Evolutionary conservation across 2,888 invertebrate species (phyloP).

Genomic region (Emmelina monodactyla): DNA sequence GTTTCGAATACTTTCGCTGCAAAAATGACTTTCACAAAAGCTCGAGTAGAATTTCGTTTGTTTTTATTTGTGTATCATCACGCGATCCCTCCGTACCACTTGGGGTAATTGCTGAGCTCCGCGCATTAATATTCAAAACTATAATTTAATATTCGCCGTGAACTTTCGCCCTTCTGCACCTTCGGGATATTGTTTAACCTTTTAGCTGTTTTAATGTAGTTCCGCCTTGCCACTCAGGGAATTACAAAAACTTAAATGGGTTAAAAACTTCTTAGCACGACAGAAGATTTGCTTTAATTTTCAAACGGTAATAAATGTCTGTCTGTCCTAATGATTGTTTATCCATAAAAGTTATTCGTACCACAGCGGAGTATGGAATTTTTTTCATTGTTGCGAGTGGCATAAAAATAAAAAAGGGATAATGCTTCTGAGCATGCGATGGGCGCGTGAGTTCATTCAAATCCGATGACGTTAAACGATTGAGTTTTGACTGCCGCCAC

Average conservation of each 20-base stretch:
- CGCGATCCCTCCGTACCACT: constrained; percentile 36
- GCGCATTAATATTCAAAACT: constrained; percentile 44
- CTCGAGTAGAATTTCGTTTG: neutral
- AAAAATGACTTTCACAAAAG: neutral
- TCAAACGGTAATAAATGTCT: too few relatives aligned
- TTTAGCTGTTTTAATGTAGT: too few relatives aligned
- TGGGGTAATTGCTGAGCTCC: constrained; percentile 42
- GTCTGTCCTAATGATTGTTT: too few relatives aligned
- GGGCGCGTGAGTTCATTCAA: neutral
- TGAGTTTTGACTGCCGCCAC: too few relatives aligned
- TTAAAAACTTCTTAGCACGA: too few relatives aligned
- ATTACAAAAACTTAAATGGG: too few relatives aligned
- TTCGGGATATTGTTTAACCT: constrained; percentile 39
- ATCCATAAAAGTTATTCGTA: too few relatives aligned
- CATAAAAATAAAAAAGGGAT: constrained; percentile 5
- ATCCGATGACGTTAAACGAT: neutral
- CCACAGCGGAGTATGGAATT: neutral
- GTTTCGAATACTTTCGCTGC: neutral
- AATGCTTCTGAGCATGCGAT: neutral
- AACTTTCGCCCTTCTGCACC: constrained; percentile 45
- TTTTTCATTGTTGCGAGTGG: constrained; percentile 2
- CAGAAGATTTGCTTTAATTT: too few relatives aligned
- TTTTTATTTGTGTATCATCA: neutral
- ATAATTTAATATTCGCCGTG: constrained; percentile 45
- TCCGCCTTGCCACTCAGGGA: too few relatives aligned